Evolutionary conservation across 2,113 vertebrate species (phyloP).

Genomic region (Aegithalos caudatus): DNA sequence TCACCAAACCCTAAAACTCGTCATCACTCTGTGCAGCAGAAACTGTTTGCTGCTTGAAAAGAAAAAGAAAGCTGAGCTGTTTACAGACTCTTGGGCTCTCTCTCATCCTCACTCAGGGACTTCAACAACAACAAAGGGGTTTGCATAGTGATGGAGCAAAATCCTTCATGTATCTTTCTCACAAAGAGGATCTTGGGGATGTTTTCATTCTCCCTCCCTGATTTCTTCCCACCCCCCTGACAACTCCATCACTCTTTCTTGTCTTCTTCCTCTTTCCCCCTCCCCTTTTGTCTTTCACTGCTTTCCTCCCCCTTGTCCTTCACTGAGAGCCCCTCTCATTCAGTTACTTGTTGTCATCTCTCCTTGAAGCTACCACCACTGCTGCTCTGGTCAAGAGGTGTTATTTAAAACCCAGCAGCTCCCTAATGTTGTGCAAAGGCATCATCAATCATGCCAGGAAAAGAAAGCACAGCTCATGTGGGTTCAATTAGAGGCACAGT

Average conservation of each 20-base stretch:
- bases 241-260: slow-evolving; percentile 4
- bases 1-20: neutral
- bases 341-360: slow-evolving; percentile 55
- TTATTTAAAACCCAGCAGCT: slow-evolving; percentile 73
- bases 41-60: neutral
- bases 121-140: neutral
- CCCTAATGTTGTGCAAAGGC: slow-evolving; percentile 69
- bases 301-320: slow-evolving; percentile 42
- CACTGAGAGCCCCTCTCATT: slow-evolving; percentile 25
- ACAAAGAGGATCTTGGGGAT: neutral
- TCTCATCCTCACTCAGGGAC: neutral
- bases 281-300: slow-evolving; percentile 49
- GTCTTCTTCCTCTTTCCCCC: neutral
- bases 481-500: slow-evolving; percentile 79
- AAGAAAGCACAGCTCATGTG: slow-evolving; percentile 71
- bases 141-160: neutral
- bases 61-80: neutral
- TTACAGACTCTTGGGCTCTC: neutral
- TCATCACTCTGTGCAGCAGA: neutral
- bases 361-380: slow-evolving; percentile 60
- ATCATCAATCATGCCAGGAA: slow-evolving; percentile 76
- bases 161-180: neutral
- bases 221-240: neutral
- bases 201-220: neutral
- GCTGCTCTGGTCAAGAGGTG: slow-evolving; percentile 69